Conservation (phyloP, 1,140 invertebrate species). For the Macrobrachium rosenbergii region DNA sequence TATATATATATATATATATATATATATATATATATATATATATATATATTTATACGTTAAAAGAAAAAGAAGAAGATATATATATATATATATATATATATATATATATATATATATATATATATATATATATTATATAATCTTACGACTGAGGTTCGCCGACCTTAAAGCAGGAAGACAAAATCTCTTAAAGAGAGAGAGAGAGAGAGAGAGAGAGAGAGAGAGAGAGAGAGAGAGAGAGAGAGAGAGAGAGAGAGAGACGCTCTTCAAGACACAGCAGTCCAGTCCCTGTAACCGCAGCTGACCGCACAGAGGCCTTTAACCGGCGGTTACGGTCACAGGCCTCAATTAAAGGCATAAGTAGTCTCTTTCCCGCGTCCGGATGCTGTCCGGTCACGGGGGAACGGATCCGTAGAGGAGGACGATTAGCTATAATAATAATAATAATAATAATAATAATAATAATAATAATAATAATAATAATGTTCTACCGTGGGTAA, state of each 20-base stretch:
- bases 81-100: not conserved
- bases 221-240: not conserved
- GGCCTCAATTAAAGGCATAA: too few relatives aligned
- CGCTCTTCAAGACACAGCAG: too few relatives aligned
- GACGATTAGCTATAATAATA: too few relatives aligned
- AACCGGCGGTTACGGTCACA: too few relatives aligned
- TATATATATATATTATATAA: not conserved
- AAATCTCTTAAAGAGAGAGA: not conserved
- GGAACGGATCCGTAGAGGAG: too few relatives aligned
- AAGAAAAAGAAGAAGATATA: not conserved
- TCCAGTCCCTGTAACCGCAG: too few relatives aligned
- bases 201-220: not conserved
- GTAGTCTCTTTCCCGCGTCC: too few relatives aligned
- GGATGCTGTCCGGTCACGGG: too few relatives aligned
- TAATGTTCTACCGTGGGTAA: too few relatives aligned
- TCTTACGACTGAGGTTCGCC: not conserved
- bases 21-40: conserved; percentile 39
- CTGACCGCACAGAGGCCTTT: too few relatives aligned
- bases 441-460: too few relatives aligned
- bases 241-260: not conserved
- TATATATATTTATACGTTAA: conserved; percentile 18
- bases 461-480: too few relatives aligned
- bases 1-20: conserved; percentile 27
- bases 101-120: not conserved
- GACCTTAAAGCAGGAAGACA: not conserved